Conservation (phyloP, 2,797 vertebrate genomes). For the Scleropages formosus region DNA sequence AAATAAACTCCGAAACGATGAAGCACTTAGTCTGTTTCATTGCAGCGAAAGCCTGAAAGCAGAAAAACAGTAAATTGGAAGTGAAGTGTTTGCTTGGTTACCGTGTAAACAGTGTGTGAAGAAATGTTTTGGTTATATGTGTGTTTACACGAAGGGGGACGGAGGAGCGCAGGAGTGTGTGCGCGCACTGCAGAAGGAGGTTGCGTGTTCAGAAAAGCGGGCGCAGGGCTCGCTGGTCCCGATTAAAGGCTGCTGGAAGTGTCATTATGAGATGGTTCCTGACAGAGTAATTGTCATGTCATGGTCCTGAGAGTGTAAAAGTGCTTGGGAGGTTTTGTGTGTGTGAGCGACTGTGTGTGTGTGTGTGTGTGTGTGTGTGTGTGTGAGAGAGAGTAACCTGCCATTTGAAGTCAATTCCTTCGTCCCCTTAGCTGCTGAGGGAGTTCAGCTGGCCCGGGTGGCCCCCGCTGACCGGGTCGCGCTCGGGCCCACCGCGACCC, state of each 20-base stretch:
- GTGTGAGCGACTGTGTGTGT: background rate
- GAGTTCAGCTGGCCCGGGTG: constrained; percentile 64
- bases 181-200: constrained; percentile 33
- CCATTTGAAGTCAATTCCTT: constrained; percentile 60
- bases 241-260: constrained; percentile 23
- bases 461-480: constrained; percentile 62
- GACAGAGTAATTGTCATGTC: constrained; percentile 41
- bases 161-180: background rate
- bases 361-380: background rate
- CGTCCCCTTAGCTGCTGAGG: constrained; percentile 60
- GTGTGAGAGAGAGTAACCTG: constrained; percentile 59
- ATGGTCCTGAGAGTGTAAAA: constrained; percentile 35
- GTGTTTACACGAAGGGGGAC: constrained; percentile 32
- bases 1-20: constrained; percentile 37
- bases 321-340: constrained; percentile 30
- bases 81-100: constrained; percentile 50
- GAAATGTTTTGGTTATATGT: constrained; percentile 40
- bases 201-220: background rate
- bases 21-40: constrained; percentile 35
- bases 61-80: constrained; percentile 41
- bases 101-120: constrained; percentile 43
- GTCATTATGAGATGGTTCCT: constrained; percentile 26
- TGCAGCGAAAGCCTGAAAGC: constrained; percentile 35
- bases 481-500: constrained; percentile 55
- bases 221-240: background rate